Base-by-base conservation (phyloP, 2,888 invertebrate genomes). In the Agrotis clavis region DNA sequence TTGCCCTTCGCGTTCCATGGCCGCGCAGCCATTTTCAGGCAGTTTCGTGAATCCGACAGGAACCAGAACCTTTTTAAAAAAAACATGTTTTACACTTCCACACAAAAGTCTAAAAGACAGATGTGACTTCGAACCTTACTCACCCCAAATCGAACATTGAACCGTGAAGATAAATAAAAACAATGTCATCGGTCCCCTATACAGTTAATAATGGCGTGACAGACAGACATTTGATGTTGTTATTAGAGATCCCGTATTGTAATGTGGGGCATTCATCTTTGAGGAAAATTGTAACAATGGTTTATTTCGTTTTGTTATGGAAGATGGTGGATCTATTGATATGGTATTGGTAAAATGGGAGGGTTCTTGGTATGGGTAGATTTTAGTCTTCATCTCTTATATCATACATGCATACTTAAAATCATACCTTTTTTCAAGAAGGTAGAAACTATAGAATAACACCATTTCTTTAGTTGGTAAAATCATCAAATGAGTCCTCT, bases 191-290 rank as follows among this genome's bases (percentile, higher is more conserved):
- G 18, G 50, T 67, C 77, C 80, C 77, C 75, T 47, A 64, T 74
- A 63, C 77, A 80, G 75, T 78, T 84, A 81, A 71, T 74, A 70
- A 67, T 65, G 60, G 50, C 70, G 71, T 78, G 78, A 82, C 78
- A 65, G 48, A 72, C 71, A 61, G 66, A 81, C 79, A 77, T 82
- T 81, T 75, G 74, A 82, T 79, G 74, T 74, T 67, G 68, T 67
- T 79, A 73, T 80, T 79, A 77, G 21, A n/a, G 16, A 64, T 54
- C 45, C 53, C 21, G 30, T 62, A 62, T 71, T 72, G 79, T 51
- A 19, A 60, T 57, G 45, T 25, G 6, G 6, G 41, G 51, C 47
- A 57, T 47, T 18, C 30, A 19, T 74, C 21, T 73, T 59, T 67
- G 45, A 57, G 61, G 60, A 54, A 63, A 54, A 67, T 62, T 62